Evolutionary conservation across 2,113 vertebrate species (phyloP), one percentile per base, ranked within the genome.

Genomic region (Acrocephalus arundinaceus): DNA sequence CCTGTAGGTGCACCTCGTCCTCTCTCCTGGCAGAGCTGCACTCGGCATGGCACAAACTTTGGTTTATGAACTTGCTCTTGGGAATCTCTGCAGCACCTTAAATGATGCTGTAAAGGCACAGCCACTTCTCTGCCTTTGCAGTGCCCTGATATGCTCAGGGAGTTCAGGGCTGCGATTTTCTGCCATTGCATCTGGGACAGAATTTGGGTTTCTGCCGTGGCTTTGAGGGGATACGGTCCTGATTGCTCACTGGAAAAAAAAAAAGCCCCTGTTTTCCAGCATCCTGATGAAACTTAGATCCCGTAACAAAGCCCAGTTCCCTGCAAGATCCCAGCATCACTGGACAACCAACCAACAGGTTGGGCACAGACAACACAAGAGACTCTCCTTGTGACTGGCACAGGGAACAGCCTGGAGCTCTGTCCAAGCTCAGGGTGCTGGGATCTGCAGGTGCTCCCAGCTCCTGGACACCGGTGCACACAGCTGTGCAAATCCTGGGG

Each of bases 381-480:
- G 77, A 7, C 27, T 54, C 4, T 89, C 22, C 46, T 77, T 45
- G 41, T 0, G 0, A 5, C 39, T 2, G 6, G 48, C 48, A 49
- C 6, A 2, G 61, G 18, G 54, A 52, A 21, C 16, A 46, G 7
- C 25, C 41, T 55, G 65, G 18, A 94, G 43, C 24, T 75, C 61
- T 74, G 20, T 43, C 70, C 57, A 6, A 19, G 68, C 65, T 74
- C 51, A 22, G 6, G 2, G 33, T 87, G 70, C 59, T 16, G 1
- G 39, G 45, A 52, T 43, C 71, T 68, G 21, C 16, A 1, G 3
- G 18, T 74, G 39, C 24, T 79, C 48, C 28, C 52, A 30, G 35
- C 33, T 67, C 15, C 7, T 6, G 39, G 51, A 12, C 28, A 20
- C 9, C 0, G 0, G 11, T 46, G 37, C 21, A 49, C 2, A 1